phyloP scores from a whole-genome alignment of 1,140 invertebrate species.

The Berghia stephanieae region DNA sequence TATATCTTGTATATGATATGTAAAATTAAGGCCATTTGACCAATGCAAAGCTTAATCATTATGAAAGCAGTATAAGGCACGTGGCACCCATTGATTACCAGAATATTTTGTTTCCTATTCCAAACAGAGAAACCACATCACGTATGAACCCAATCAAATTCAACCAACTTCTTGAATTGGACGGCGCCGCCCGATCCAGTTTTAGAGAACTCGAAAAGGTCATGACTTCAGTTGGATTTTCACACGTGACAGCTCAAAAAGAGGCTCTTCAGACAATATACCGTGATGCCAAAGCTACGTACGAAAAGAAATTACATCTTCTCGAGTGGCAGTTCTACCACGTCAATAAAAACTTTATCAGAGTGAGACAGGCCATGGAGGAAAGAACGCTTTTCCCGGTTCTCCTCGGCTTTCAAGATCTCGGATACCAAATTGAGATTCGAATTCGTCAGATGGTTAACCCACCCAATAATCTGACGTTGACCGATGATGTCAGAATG shows the following conservation, averaged over 20 bases:
- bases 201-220: neutral
- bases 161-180: neutral
- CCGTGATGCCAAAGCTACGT: neutral
- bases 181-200: neutral
- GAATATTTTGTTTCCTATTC: no score
- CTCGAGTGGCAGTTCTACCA: constrained; percentile 44
- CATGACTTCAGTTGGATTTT: neutral
- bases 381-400: constrained; percentile 47
- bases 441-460: constrained; percentile 32
- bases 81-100: no score
- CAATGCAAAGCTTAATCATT: no score
- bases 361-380: constrained; percentile 49
- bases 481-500: constrained; percentile 11
- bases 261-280: neutral
- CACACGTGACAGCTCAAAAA: neutral
- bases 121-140: neutral
- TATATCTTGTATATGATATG: no score
- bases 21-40: no score
- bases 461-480: neutral
- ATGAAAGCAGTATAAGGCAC: no score
- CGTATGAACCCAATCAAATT: neutral
- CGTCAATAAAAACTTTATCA: constrained; percentile 46
- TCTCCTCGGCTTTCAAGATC: constrained; percentile 44
- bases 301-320: constrained; percentile 36
- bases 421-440: constrained; percentile 36